Evolutionary conservation across 37 sponge, comb jelly and placozoan genomes (phyloP), one percentile per base, ranked within the genome.

Genomic region (Aplysina aerophoba): DNA sequence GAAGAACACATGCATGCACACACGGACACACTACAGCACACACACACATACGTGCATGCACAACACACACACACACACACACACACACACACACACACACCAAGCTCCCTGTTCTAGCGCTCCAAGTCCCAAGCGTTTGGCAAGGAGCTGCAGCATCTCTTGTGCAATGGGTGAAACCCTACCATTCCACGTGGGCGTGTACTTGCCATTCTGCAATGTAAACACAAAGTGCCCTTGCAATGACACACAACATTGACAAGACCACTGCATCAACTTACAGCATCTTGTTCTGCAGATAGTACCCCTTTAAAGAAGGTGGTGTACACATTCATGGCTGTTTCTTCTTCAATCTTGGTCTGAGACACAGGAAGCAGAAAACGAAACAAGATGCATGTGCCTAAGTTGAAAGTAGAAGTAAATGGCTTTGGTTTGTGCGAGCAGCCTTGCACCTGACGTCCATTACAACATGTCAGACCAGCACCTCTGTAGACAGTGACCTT

Each of bases 101-200:
- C 71, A 34, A 28, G 71, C 71, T 69, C 71, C 71, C 19, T 69
- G 71, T 17, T 69, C 35, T 28, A 69, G 33, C 28, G 13, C 34
- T 35, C 34, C 34, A 17, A 69, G 34, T 31, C 34, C 34, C 71
- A 69, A 31, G 17, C 71, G 17, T 1, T 69, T 35, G 30, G 71
- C 71, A 34, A 30, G 34, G 17, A 69, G 19, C 4, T 69, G 27
- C 6, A 69, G 71, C 71, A 69, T 33, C 34, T 69, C 71, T 69
- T 69, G 34, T 30, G 34, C 71, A n/a, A 69, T 17, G 34, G 78
- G 78, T 21, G 38, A 40, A 41, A 75, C 78, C 25, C n/a, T 75
- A 16, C 78, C 78, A 40, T 75, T 44, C 44, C 78, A 75, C 1
- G 54, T 40, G 53, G 35, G 41, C 20, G 14, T 41, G n/a, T 2